phyloP scores from a whole-genome alignment of 1,140 invertebrate species.

The Zophobas morio region DNA sequence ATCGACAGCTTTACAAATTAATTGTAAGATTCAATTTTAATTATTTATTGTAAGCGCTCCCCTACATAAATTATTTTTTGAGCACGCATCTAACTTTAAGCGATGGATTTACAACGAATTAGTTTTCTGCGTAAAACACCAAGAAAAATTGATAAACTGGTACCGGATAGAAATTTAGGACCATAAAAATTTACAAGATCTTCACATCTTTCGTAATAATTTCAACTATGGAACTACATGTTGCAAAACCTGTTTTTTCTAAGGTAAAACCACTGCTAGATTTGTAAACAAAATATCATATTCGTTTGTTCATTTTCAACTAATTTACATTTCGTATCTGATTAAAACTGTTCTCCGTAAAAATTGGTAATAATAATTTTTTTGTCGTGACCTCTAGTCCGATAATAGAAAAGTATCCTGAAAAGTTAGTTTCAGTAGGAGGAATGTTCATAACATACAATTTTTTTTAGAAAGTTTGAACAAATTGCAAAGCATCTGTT shows the following conservation, averaged over 20 bases:
- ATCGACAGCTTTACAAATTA: constrained; percentile 2
- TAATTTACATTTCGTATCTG: constrained; percentile 30
- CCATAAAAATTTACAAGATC: no score
- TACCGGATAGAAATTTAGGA: no score
- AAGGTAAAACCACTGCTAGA: neutral
- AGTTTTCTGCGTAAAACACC: no score
- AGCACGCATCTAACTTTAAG: no score
- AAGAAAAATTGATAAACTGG: no score
- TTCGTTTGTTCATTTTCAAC: constrained; percentile 10
- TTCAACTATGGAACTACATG: no score
- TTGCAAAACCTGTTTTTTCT: constrained; percentile 14
- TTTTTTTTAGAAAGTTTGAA: constrained; percentile 18
- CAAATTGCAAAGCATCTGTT: neutral
- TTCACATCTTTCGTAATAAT: no score
- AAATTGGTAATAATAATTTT: constrained; percentile 15
- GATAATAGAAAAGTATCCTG: constrained; percentile 1
- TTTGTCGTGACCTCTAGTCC: constrained; percentile 3
- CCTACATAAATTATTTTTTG: no score
- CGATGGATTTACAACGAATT: no score
- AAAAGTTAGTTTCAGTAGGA: no score
- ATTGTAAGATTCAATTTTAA: neutral
- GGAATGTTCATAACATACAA: neutral
- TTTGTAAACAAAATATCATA: constrained; percentile 35
- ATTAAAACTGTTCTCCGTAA: constrained; percentile 18
- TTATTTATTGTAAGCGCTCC: neutral